Evolutionary conservation across 2,888 invertebrate genomes (phyloP).

Genomic region (Synergus japonicus): DNA sequence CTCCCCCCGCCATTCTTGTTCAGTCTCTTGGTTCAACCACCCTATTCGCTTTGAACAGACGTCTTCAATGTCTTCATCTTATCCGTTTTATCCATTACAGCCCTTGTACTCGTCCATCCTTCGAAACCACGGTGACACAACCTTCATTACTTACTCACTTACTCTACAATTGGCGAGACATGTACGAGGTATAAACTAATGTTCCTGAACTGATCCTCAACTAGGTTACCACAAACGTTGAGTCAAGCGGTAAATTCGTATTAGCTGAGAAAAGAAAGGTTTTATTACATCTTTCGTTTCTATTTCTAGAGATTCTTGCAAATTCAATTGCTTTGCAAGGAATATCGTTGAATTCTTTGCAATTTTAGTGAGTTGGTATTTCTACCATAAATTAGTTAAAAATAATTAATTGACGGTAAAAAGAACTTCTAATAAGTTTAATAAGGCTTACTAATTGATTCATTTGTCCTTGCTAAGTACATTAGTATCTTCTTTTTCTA

Average conservation of each 20-base stretch:
- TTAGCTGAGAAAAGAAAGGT: background rate
- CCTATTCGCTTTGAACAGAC: slow-evolving; percentile 31
- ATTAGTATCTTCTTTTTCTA: too few relatives aligned
- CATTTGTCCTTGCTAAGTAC: too few relatives aligned
- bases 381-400: too few relatives aligned
- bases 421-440: too few relatives aligned
- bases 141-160: slow-evolving; percentile 47
- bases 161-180: background rate
- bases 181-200: background rate
- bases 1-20: slow-evolving; percentile 38
- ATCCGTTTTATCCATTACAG: background rate
- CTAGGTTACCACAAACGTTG: background rate
- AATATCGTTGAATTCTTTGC: too few relatives aligned
- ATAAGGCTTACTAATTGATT: too few relatives aligned
- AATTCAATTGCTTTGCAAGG: too few relatives aligned
- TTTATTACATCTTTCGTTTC: background rate
- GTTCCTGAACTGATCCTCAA: background rate
- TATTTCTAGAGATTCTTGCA: background rate
- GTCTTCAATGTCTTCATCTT: background rate
- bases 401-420: too few relatives aligned
- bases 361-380: too few relatives aligned
- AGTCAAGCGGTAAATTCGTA: background rate
- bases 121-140: slow-evolving; percentile 43
- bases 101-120: slow-evolving; percentile 25
- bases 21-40: slow-evolving; percentile 21